These are phyloP conservation scores for Marisa cornuarietis DNA, from an alignment of 1,140 invertebrate species.

Conservation along the genomic window DNA sequence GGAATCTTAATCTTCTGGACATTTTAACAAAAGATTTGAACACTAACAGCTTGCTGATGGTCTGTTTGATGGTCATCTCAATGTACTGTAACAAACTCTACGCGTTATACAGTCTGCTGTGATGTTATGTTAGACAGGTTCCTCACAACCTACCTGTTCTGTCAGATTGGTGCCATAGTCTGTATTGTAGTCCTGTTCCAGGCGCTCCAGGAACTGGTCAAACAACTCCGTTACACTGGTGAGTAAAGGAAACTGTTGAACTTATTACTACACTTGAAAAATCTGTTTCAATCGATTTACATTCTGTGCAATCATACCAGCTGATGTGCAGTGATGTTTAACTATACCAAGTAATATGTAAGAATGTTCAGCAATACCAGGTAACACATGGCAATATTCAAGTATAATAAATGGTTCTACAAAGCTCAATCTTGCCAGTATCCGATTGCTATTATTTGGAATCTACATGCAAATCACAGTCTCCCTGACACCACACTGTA, in stretches of 20 bases:
- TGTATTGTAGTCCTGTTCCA: conserved; percentile 54
- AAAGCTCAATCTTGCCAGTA: background rate
- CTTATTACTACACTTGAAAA: no score
- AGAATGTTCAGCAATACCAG: background rate
- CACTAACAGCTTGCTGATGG: no score
- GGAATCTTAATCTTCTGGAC: no score
- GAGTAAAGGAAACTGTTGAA: no score
- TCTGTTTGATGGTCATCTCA: no score
- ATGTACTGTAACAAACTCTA: no score
- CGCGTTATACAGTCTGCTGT: no score
- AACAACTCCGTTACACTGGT: conserved; percentile 52
- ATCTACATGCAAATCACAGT: no score
- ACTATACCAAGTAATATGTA: background rate
- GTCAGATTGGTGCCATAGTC: conserved; percentile 28
- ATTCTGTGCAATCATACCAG: background rate
- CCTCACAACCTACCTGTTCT: background rate
- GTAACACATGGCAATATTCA: background rate
- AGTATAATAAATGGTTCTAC: background rate
- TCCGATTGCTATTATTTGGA: no score
- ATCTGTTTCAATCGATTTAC: background rate
- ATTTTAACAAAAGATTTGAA: no score
- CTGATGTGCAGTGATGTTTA: background rate
- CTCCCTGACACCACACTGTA: no score
- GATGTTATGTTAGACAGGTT: no score
- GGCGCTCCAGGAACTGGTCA: conserved; percentile 42